These are phyloP conservation scores for Limosa lapponica DNA, from an alignment of 2,797 vertebrate genomes.

Conservation along the genomic window DNA sequence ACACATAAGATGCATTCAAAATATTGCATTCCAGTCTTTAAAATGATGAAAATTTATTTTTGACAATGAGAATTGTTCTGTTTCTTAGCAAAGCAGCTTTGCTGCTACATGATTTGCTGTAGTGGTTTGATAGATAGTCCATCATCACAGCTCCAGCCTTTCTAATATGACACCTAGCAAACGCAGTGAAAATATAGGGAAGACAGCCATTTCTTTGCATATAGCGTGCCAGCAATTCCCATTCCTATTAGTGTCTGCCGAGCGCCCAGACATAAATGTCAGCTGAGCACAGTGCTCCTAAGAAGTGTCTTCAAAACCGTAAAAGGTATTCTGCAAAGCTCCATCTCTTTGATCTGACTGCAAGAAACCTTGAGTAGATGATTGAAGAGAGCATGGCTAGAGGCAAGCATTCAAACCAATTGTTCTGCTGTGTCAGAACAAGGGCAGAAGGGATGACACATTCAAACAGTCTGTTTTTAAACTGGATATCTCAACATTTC, in stretches of 20 bases:
- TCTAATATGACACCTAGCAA: neutral
- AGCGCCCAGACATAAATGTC: neutral
- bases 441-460: neutral
- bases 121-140: neutral
- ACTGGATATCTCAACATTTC: neutral
- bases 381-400: slow-evolving; percentile 14
- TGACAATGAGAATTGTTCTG: neutral
- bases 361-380: neutral
- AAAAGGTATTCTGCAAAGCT: slow-evolving; percentile 31
- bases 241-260: neutral
- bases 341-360: slow-evolving; percentile 13
- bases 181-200: neutral
- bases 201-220: neutral
- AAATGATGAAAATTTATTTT: neutral
- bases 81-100: neutral
- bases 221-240: neutral
- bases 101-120: neutral
- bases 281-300: neutral
- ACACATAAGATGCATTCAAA: neutral
- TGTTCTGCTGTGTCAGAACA: slow-evolving; percentile 22
- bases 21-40: neutral
- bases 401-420: slow-evolving; percentile 20
- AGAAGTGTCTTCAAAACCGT: neutral
- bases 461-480: neutral
- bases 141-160: neutral